Conservation (phyloP, 2,797 vertebrate genomes). For the Rhinoraja longicauda region DNA sequence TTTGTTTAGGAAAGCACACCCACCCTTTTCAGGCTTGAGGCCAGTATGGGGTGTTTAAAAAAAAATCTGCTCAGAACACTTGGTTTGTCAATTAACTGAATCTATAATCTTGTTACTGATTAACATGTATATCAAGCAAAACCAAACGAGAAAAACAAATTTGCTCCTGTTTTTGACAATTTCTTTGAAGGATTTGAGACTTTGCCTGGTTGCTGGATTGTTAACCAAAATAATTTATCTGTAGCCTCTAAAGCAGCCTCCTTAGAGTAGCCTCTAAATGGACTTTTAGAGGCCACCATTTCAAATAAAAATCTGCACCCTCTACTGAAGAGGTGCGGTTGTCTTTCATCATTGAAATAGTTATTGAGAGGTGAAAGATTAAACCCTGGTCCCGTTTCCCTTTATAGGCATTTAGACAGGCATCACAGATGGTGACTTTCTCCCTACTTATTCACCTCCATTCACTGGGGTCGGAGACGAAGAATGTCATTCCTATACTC, state of each 20-base stretch:
- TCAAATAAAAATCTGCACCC: constrained; percentile 2
- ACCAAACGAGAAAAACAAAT: neutral
- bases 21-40: constrained; percentile 22
- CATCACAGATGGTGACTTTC: neutral
- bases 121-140: neutral
- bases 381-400: neutral
- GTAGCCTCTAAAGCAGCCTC: neutral
- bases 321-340: no score
- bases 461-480: no score
- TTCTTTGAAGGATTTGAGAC: neutral
- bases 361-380: neutral
- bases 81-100: constrained; percentile 3
- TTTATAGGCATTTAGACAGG: neutral
- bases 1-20: constrained; percentile 29
- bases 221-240: neutral
- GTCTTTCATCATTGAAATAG: neutral
- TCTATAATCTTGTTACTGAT: neutral
- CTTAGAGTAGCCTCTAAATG: neutral
- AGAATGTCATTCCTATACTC: neutral
- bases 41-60: constrained; percentile 11
- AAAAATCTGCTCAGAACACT: neutral
- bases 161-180: neutral
- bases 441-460: neutral
- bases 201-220: neutral
- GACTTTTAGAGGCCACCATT: neutral